Evolutionary conservation across 2,797 vertebrate species (phyloP).

Genomic region (Masticophis lateralis): DNA sequence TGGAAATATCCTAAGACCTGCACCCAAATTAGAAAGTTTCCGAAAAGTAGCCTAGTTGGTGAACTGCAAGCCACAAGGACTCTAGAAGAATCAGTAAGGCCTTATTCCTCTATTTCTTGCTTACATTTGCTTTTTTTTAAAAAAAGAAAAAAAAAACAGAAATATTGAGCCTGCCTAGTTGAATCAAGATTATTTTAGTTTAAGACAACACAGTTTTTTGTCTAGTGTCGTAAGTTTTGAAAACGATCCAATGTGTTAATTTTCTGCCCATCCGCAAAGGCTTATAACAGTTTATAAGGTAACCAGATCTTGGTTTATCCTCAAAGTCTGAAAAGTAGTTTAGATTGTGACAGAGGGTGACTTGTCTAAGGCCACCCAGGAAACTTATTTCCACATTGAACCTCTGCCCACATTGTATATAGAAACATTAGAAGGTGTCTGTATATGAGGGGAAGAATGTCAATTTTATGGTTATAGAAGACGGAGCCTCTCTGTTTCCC

Average conservation of each 20-base stretch:
- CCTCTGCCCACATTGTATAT: not conserved
- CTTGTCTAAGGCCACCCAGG: not conserved
- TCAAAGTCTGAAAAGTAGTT: not conserved
- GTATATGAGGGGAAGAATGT: not conserved
- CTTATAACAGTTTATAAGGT: not conserved
- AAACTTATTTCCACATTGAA: not conserved
- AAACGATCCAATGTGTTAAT: not conserved
- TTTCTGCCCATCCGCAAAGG: not conserved
- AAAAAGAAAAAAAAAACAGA: not conserved
- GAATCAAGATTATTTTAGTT: not conserved
- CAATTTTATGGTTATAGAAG: not conserved
- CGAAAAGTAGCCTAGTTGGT: not conserved
- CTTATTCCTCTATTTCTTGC: not conserved
- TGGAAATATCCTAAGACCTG: not conserved
- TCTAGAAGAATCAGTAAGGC: not conserved
- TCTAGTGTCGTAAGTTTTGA: not conserved
- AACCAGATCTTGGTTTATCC: not conserved
- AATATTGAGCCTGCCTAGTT: not conserved
- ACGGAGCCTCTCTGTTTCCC: not conserved
- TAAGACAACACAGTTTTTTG: not conserved
- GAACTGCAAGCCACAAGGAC: not conserved
- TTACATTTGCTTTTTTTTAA: not conserved
- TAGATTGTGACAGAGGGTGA: not conserved
- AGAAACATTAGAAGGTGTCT: not conserved
- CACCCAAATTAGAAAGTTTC: not conserved